Evolutionary conservation across 2,888 invertebrate genomes (phyloP).

Genomic region (Notodonta ziczac): DNA sequence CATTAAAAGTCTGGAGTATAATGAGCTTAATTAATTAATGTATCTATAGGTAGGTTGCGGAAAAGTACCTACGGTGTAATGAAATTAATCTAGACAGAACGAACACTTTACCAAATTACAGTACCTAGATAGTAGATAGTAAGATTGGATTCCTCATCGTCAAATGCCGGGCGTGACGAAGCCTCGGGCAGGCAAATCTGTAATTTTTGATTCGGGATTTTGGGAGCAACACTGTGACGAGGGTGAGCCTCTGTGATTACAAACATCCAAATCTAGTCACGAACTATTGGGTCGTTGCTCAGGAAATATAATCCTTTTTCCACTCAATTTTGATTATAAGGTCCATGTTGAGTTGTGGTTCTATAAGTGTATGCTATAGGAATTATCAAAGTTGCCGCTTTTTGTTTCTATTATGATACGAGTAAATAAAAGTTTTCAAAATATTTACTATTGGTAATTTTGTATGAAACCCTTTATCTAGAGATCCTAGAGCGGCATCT

Average conservation of each 20-base stretch:
- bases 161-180: not conserved
- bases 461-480: not conserved
- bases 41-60: not conserved
- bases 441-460: too few species aligned
- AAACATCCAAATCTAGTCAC: slow-evolving; percentile 29
- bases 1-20: not conserved
- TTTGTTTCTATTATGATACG: too few species aligned
- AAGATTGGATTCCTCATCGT: not conserved
- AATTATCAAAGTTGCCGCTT: too few species aligned
- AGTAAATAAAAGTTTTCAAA: too few species aligned
- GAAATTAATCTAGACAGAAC: not conserved
- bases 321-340: slow-evolving; percentile 21
- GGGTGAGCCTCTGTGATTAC: slow-evolving; percentile 16
- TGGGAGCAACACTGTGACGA: slow-evolving; percentile 14
- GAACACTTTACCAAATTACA: not conserved
- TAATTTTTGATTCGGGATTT: slow-evolving; percentile 14
- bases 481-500: not conserved
- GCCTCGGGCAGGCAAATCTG: slow-evolving; percentile 3
- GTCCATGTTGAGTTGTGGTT: not conserved
- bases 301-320: slow-evolving; percentile 16
- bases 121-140: not conserved
- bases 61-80: not conserved
- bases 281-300: slow-evolving; percentile 22
- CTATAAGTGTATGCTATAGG: not conserved
- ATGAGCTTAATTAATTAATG: not conserved